phyloP scores from a whole-genome alignment of 2,113 vertebrate genomes.

The Pipa parva region DNA sequence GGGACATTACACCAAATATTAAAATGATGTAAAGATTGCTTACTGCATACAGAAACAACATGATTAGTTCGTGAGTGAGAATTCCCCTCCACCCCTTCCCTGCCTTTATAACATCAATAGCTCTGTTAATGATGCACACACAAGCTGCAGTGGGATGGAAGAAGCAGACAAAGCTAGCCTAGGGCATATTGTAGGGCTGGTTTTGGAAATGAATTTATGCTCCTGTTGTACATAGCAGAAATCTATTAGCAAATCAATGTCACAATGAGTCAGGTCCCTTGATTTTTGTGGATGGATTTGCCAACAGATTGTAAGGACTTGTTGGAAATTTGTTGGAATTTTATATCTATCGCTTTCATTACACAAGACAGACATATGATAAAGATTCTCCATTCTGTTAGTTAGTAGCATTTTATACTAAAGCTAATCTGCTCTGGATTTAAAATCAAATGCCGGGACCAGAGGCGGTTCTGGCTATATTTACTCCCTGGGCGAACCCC shows the following conservation, averaged over 20 bases:
- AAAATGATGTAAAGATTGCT: no score
- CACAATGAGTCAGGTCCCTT: not conserved
- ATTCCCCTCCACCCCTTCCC: no score
- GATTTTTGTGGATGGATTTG: not conserved
- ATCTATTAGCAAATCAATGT: slow-evolving; percentile 17
- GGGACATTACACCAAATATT: no score
- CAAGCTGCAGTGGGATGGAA: not conserved
- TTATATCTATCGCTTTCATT: not conserved
- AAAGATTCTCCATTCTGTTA: not conserved
- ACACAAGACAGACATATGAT: not conserved
- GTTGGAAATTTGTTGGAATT: not conserved
- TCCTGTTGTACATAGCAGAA: not conserved
- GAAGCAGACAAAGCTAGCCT: not conserved
- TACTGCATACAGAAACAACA: not conserved
- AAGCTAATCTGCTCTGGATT: not conserved
- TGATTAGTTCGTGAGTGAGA: not conserved
- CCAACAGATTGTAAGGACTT: not conserved
- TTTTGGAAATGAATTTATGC: not conserved
- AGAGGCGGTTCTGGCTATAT: no score
- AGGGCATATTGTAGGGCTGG: not conserved
- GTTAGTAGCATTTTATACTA: not conserved
- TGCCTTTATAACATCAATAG: not conserved
- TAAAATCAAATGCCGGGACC: no score
- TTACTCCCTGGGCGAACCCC: no score
- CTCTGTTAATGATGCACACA: not conserved